Evolutionary conservation across 92 coral and sea anemone species (phyloP).

Genomic region (Porites rus): DNA sequence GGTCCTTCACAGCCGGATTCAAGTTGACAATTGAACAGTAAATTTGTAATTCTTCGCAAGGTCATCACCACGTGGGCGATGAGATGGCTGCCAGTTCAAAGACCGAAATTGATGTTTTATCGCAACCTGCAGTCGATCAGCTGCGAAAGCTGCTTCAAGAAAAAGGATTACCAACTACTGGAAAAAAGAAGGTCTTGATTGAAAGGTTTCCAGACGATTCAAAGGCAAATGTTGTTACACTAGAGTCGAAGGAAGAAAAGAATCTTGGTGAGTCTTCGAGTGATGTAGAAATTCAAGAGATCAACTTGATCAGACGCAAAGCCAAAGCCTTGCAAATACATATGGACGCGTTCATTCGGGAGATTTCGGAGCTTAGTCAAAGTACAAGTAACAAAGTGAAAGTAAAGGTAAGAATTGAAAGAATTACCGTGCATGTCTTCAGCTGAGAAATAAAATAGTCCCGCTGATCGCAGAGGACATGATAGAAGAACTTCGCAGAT

Average conservation of each 20-base stretch:
- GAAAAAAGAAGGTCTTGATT: background rate
- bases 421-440: constrained; percentile 17
- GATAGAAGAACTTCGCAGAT: constrained; percentile 20
- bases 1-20: background rate
- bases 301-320: too few species aligned
- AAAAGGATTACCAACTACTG: background rate
- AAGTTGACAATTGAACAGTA: background rate
- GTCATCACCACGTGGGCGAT: background rate
- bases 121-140: background rate
- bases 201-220: background rate
- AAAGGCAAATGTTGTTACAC: too few species aligned
- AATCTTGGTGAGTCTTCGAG: too few species aligned
- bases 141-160: background rate
- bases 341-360: background rate
- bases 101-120: background rate
- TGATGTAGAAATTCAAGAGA: too few species aligned
- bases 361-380: constrained; percentile 10
- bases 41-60: background rate
- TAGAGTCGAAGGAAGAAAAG: too few species aligned
- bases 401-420: constrained; percentile 33
- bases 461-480: constrained; percentile 20
- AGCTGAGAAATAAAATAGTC: constrained; percentile 17
- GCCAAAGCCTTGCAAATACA: too few species aligned
- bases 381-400: constrained; percentile 7
- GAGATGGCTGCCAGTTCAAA: background rate